These are phyloP conservation scores for Pyralis farinalis DNA, from an alignment of 2,888 invertebrate genomes.

Conservation along the genomic window DNA sequence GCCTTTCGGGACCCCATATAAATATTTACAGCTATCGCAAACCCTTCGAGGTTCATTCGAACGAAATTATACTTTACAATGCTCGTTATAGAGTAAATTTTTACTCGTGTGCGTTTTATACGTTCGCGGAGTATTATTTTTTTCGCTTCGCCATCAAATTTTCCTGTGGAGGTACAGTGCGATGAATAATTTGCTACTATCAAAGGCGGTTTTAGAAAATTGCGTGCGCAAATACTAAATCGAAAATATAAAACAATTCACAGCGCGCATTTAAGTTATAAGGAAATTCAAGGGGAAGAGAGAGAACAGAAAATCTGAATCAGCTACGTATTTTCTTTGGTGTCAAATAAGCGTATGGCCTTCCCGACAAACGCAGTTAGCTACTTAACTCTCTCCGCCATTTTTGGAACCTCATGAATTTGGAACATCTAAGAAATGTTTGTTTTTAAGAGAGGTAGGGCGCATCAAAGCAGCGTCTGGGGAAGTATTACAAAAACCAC, in stretches of 20 bases:
- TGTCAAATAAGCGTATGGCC: too few species aligned
- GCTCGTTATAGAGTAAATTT: slow-evolving; percentile 30
- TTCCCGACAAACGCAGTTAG: too few species aligned
- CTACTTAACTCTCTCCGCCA: too few species aligned
- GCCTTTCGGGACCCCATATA: slow-evolving; percentile 36
- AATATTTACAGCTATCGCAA: slow-evolving; percentile 45
- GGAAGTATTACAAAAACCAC: too few species aligned
- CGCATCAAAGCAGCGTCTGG: too few species aligned
- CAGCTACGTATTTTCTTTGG: too few species aligned
- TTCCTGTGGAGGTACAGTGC: slow-evolving; percentile 11
- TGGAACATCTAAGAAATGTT: too few species aligned
- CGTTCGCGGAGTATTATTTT: slow-evolving; percentile 4
- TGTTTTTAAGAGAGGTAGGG: too few species aligned
- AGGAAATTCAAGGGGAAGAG: too few species aligned
- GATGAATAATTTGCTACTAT: slow-evolving; percentile 9
- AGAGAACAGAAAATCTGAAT: too few species aligned
- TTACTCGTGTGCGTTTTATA: slow-evolving; percentile 14
- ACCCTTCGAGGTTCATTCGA: slow-evolving; percentile 30
- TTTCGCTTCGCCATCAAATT: slow-evolving; percentile 3
- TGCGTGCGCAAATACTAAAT: slow-evolving; percentile 3
- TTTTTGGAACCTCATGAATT: too few species aligned
- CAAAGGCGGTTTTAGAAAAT: slow-evolving; percentile 1
- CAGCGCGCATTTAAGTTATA: background rate
- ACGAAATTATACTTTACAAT: slow-evolving; percentile 42
- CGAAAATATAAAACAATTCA: slow-evolving; percentile 5